These are phyloP conservation scores for Conus canariensis DNA, from an alignment of 2,888 invertebrate species.

Conservation along the genomic window DNA sequence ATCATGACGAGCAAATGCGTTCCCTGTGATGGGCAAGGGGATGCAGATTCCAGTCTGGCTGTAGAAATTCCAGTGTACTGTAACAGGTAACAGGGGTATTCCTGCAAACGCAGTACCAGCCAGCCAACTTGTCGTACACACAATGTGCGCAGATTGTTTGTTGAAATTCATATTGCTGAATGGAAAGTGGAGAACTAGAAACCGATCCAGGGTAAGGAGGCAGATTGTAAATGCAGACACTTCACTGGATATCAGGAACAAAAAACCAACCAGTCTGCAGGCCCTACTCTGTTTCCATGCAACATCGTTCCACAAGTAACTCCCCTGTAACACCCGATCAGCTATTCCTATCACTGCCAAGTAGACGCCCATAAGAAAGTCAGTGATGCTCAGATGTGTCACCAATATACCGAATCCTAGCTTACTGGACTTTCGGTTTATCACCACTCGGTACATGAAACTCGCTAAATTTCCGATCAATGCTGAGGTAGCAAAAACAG, in stretches of 20 bases:
- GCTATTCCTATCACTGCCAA: slow-evolving; percentile 71
- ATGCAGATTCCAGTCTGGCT: slow-evolving; percentile 73
- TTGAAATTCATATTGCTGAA: slow-evolving; percentile 73
- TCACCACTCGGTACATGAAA: slow-evolving; percentile 29
- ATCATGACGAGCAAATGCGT: slow-evolving; percentile 74
- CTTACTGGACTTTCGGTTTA: slow-evolving; percentile 50
- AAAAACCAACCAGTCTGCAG: slow-evolving; percentile 77
- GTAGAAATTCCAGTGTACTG: slow-evolving; percentile 63
- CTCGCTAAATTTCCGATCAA: slow-evolving; percentile 31
- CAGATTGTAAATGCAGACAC: slow-evolving; percentile 79
- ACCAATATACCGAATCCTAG: slow-evolving; percentile 61
- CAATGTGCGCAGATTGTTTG: slow-evolving; percentile 56
- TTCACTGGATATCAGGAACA: slow-evolving; percentile 76
- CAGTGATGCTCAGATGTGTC: slow-evolving; percentile 67
- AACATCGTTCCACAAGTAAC: slow-evolving; percentile 64
- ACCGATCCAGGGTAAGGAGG: slow-evolving; percentile 83
- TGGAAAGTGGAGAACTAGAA: slow-evolving; percentile 83
- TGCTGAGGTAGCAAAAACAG: slow-evolving; percentile 48
- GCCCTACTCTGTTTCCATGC: slow-evolving; percentile 73
- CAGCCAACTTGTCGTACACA: slow-evolving; percentile 65
- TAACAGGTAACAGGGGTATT: slow-evolving; percentile 69
- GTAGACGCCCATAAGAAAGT: slow-evolving; percentile 73
- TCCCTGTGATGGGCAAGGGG: slow-evolving; percentile 74
- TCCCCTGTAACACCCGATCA: slow-evolving; percentile 66
- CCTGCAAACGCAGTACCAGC: slow-evolving; percentile 65